Base-by-base conservation (phyloP, 2,888 invertebrate species). In the Leucophenga maculata region DNA sequence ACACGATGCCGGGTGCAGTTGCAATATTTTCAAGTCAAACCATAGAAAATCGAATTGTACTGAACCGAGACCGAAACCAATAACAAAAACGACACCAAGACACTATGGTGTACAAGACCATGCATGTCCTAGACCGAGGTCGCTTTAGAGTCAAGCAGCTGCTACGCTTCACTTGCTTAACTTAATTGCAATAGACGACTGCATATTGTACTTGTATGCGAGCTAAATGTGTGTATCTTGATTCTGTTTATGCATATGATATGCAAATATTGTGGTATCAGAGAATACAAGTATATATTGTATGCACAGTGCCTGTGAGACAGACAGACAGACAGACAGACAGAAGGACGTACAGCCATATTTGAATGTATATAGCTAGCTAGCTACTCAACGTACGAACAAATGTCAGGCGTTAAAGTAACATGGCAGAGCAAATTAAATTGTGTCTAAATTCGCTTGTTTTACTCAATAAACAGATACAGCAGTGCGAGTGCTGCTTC, bases 181-280 rank as follows among this genome's bases (percentile, higher is more conserved):
- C 78, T 77, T 81, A 81, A 83, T 80, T 80, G 83, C 78, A 72
- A 74, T 78, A 83, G 79, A 77, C 77, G 81, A 75, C 54, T 44
- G 54, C 67, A 67, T 54, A 66, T 74, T 54, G 62, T 65, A 72
- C 79, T 71, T 76, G 57, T 31, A 46, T 46, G 26, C 26, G n/a
- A 55, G 59, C n/a, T 31, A 26, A 18, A 11, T 60, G 31, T 60
- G 20, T 60, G 13, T 66, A 16, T 71, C 75, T 70, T 80, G 83
- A 75, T 73, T 75, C 73, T 83, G 83, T 77, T 83, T 80, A 83
- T 80, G 83, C 77, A 80, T 80, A 80, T 83, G 82, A 80, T 80
- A 80, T 80, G 80, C 82, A 83, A 80, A 80, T 80, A 79, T 81
- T 83, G 77, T 82, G 76, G 75, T 82, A 83, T 82, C 83, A 74